A percentile compares a stretch with the other conserved stretches of the same genome.
Conservation (phyloP, 1,140 invertebrate species). For the Mycetomoellerius zeteki region DNA sequence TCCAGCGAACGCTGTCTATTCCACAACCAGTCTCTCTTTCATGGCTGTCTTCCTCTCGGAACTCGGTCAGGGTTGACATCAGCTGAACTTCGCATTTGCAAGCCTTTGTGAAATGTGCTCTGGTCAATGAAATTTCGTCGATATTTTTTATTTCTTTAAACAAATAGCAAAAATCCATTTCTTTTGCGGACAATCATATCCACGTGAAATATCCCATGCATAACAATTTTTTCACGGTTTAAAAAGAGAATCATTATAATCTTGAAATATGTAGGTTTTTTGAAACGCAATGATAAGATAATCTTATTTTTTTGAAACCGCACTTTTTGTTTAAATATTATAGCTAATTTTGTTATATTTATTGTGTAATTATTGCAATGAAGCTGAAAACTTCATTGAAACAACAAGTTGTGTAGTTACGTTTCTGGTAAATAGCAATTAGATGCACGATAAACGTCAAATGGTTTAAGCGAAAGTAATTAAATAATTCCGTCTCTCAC, state of each 20-base stretch:
- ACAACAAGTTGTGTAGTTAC: background rate
- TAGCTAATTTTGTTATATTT: background rate
- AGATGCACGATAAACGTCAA: conserved; percentile 7
- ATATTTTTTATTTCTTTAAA: background rate
- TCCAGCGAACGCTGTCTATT: conserved; percentile 55
- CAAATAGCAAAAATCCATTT: background rate
- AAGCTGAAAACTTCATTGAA: background rate
- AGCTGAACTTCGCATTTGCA: conserved; percentile 23
- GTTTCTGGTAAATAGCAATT: conserved; percentile 16
- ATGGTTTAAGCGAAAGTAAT: conserved; percentile 31
- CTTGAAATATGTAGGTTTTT: background rate
- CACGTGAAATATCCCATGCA: background rate
- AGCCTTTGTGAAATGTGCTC: conserved; percentile 38
- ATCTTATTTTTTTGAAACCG: background rate
- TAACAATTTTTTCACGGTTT: background rate
- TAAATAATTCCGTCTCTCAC: conserved; percentile 24
- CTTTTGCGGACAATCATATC: background rate
- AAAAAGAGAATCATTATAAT: background rate
- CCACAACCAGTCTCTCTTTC: conserved; percentile 22
- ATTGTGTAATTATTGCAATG: background rate
- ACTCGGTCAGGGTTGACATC: conserved; percentile 70
- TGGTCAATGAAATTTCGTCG: conserved; percentile 7
- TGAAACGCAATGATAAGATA: background rate
- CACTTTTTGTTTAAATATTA: background rate
- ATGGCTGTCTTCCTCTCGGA: conserved; percentile 32